Conservation (phyloP, 2,888 invertebrate species). For the Eumacrocentrus americanus region DNA sequence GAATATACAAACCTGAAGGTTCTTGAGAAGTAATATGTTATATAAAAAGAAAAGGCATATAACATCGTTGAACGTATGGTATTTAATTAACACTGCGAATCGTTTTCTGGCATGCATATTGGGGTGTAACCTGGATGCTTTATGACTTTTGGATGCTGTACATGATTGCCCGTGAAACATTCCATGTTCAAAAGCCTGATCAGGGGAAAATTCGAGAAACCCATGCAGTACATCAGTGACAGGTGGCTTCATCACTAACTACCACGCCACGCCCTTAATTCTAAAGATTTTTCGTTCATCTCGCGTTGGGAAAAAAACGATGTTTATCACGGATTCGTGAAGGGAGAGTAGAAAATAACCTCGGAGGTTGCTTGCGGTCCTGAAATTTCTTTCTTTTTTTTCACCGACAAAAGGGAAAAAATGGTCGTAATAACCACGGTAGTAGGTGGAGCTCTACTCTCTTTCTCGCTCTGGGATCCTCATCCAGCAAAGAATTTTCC, state of each 20-base stretch:
- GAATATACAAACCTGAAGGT: too few species aligned
- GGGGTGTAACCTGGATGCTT: neutral
- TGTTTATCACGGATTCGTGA: conserved; percentile 22
- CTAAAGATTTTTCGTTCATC: conserved; percentile 6
- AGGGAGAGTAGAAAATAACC: conserved; percentile 23
- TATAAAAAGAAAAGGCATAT: too few species aligned
- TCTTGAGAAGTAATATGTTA: too few species aligned
- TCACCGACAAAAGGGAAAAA: conserved; percentile 47
- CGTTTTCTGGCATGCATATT: too few species aligned
- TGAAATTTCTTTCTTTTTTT: conserved; percentile 35
- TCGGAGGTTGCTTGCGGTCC: conserved; percentile 28
- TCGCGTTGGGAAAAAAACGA: conserved; percentile 9
- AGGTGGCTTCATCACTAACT: conserved; percentile 26
- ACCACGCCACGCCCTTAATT: conserved; percentile 6
- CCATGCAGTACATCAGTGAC: conserved; percentile 4
- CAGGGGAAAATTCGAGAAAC: neutral
- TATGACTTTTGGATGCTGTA: neutral
- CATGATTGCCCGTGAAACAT: neutral
- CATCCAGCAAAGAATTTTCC: conserved; percentile 37
- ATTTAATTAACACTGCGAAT: neutral
- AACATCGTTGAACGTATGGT: neutral
- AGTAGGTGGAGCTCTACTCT: conserved; percentile 48
- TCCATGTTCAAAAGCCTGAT: neutral
- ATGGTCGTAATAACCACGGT: conserved; percentile 48
- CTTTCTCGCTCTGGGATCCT: conserved; percentile 27